Evolutionary conservation across 2,797 vertebrate genomes (phyloP).

Genomic region (Kryptopterus vitreolus): DNA sequence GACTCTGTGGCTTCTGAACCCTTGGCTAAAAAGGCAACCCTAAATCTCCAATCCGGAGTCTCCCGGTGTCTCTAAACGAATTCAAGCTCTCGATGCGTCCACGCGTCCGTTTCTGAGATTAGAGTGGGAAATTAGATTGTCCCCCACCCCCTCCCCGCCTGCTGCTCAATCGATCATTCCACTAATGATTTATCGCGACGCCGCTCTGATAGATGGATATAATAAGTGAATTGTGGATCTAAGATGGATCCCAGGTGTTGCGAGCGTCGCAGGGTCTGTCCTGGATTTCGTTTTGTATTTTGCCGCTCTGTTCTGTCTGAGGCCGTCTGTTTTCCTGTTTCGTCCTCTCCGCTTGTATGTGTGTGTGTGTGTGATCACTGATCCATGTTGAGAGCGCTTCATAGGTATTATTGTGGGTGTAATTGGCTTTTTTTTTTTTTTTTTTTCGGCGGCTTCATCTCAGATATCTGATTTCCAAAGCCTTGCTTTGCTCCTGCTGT

Average conservation of each 20-base stretch:
- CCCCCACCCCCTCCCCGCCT: not conserved
- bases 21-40: no score
- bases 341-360: not conserved
- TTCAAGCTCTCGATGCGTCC: not conserved
- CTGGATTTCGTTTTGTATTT: not conserved
- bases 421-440: conserved; percentile 80
- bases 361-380: conserved; percentile 57
- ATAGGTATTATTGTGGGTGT: conserved; percentile 74
- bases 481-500: conserved; percentile 70
- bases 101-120: not conserved
- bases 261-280: not conserved
- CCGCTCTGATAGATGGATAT: not conserved
- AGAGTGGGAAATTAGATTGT: not conserved
- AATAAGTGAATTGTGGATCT: not conserved
- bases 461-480: conserved; percentile 71
- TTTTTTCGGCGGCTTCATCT: conserved; percentile 71
- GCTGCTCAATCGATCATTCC: not conserved
- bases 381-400: conserved; percentile 70
- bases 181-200: not conserved
- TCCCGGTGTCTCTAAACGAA: not conserved
- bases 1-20: no score
- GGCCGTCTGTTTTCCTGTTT: not conserved
- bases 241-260: not conserved
- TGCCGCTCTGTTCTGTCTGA: not conserved
- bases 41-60: not conserved